Conservation (phyloP, 2,113 vertebrate species). For the Balaenoptera acutorostrata region DNA sequence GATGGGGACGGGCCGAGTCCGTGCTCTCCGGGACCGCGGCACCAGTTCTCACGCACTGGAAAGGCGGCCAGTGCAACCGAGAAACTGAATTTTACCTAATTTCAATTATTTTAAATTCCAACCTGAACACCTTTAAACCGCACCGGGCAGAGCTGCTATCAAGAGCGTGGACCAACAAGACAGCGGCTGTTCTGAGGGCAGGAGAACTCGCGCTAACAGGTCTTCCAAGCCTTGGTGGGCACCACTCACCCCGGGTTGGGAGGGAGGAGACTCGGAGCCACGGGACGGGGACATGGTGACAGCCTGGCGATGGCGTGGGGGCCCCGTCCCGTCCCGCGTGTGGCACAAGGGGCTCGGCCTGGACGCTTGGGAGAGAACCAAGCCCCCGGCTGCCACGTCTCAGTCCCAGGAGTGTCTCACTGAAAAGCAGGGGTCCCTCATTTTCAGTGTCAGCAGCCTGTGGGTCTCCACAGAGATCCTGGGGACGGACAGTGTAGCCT, state of each 20-base stretch:
- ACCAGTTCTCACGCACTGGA: not conserved
- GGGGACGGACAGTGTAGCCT: not conserved
- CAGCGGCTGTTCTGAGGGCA: not conserved
- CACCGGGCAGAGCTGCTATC: no score
- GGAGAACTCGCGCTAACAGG: not conserved
- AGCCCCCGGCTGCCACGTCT: no score
- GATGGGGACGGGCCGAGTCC: not conserved
- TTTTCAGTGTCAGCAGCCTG: not conserved
- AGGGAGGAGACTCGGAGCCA: not conserved
- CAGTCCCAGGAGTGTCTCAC: not conserved
- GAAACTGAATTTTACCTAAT: not conserved
- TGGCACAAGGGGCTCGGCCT: not conserved
- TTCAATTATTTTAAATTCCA: not conserved
- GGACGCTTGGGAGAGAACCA: not conserved
- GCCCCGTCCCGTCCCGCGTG: not conserved
- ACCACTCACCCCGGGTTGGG: no score
- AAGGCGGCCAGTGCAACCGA: not conserved
- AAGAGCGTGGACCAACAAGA: not conserved
- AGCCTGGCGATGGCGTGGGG: not conserved
- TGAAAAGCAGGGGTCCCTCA: not conserved
- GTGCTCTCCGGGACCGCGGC: not conserved
- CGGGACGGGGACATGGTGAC: no score
- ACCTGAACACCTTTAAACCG: not conserved
- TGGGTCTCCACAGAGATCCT: not conserved
- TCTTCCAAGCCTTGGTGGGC: not conserved